phyloP scores from a whole-genome alignment of 2,113 vertebrate species.

The Prolemur simus region DNA sequence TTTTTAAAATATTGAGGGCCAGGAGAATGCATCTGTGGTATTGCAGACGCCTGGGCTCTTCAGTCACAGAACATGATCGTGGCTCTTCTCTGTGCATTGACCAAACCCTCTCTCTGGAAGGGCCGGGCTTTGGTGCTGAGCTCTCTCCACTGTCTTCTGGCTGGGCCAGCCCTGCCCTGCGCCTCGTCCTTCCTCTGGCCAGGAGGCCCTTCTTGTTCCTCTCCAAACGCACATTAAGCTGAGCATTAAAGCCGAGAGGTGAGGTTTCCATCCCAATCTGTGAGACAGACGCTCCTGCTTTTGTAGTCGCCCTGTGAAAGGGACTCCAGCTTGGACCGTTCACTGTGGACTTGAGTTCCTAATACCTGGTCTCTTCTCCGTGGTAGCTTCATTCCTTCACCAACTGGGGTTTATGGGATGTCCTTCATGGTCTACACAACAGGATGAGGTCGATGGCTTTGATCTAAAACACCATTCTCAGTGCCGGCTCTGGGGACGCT shows the following conservation, averaged over 20 bases:
- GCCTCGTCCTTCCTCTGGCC: neutral
- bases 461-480: accelerated
- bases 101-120: neutral
- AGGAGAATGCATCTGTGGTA: accelerated
- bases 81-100: neutral
- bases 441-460: no score
- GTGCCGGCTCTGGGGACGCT: neutral
- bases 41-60: neutral
- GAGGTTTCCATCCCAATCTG: accelerated
- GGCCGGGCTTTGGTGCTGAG: neutral
- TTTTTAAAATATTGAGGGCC: neutral
- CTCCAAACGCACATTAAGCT: accelerated
- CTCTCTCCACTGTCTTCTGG: accelerated
- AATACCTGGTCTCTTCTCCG: neutral
- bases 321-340: neutral
- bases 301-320: accelerated
- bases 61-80: neutral
- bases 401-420: accelerated
- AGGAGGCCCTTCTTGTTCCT: neutral
- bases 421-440: accelerated
- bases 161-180: neutral
- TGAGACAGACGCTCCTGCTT: accelerated
- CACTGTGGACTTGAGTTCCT: neutral
- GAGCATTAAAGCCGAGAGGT: accelerated
- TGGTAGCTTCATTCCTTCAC: accelerated